These are phyloP conservation scores for Acanthosepion lycidas DNA, from an alignment of 2,888 invertebrate genomes.

Conservation along the genomic window DNA sequence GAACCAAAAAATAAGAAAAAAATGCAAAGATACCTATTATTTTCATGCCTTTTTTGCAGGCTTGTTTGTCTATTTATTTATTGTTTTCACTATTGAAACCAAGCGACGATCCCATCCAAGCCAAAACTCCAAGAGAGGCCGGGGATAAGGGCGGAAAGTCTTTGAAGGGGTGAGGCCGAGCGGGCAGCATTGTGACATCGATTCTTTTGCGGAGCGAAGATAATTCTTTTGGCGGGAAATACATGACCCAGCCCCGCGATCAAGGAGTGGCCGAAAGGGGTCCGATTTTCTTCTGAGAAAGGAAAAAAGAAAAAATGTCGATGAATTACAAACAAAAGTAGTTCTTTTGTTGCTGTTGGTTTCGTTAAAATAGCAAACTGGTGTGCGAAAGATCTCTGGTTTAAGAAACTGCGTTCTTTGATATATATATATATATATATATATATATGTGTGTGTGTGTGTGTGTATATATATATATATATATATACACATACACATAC, in stretches of 20 bases:
- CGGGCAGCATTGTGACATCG: background rate
- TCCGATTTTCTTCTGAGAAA: background rate
- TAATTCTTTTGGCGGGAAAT: background rate
- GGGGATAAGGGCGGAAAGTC: background rate
- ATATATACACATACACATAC: too few species aligned
- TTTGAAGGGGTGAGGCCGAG: background rate
- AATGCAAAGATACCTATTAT: too few species aligned
- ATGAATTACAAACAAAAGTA: background rate
- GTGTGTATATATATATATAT: too few species aligned
- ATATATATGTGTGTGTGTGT: too few species aligned
- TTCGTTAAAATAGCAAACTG: background rate
- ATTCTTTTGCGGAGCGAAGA: background rate
- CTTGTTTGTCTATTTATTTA: background rate
- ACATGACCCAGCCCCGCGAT: background rate
- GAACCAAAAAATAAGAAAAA: too few species aligned
- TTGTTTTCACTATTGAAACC: background rate
- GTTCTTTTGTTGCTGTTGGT: background rate
- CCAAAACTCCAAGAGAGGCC: background rate
- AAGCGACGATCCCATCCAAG: slow-evolving; percentile 15
- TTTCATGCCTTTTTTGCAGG: too few species aligned
- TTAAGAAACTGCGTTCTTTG: background rate
- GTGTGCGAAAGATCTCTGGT: background rate
- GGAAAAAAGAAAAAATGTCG: background rate
- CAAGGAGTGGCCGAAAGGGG: slow-evolving; percentile 17
- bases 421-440: too few species aligned